A percentile compares a stretch with the other conserved stretches of the same genome.
These are phyloP conservation scores for Nyctereutes procyonoides DNA, from an alignment of 2,113 vertebrate species.

Conservation along the genomic window DNA sequence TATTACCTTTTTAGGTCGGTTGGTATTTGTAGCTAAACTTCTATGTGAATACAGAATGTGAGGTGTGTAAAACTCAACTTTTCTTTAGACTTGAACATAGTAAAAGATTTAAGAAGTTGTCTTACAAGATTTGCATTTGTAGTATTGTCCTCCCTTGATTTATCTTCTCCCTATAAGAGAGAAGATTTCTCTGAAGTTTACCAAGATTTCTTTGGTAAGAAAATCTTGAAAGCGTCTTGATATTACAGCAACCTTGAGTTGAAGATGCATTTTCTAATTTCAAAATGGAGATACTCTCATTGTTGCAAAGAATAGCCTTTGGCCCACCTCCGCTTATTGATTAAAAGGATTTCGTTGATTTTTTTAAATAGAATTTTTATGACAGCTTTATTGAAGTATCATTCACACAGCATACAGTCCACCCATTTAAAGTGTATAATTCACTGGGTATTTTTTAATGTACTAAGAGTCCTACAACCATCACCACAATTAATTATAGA, in stretches of 20 bases:
- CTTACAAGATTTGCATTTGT: not conserved
- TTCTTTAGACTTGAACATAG: not conserved
- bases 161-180: not conserved
- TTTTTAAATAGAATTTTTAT: not conserved
- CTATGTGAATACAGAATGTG: not conserved
- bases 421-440: not conserved
- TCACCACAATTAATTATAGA: not conserved
- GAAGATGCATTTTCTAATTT: conserved; percentile 16
- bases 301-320: conserved; percentile 42
- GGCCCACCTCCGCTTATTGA: not conserved
- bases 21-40: not conserved
- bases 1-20: not conserved
- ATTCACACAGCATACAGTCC: not conserved
- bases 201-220: not conserved
- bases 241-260: not conserved
- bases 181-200: not conserved
- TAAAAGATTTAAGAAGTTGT: not conserved
- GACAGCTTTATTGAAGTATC: conserved; percentile 25
- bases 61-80: not conserved
- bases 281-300: not conserved
- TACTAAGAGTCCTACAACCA: not conserved
- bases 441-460: not conserved
- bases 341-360: conserved; percentile 31
- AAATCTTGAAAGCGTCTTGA: not conserved
- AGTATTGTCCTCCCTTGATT: not conserved